These are phyloP conservation scores for Platyrinchus mystaceus DNA, from an alignment of 2,797 vertebrate species.

Conservation along the genomic window DNA sequence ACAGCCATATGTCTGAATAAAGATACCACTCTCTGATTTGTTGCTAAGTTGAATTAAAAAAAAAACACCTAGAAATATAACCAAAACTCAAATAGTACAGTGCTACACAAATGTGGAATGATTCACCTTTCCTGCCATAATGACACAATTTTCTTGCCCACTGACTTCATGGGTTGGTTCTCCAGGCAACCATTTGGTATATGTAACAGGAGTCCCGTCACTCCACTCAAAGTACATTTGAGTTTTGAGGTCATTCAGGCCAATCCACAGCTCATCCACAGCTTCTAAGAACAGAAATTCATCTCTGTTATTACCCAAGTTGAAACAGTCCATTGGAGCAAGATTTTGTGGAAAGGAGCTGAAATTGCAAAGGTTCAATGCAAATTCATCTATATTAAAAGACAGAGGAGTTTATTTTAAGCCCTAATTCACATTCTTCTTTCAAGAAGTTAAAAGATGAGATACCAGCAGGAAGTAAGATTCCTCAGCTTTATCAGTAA, in stretches of 20 bases:
- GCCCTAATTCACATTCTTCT: background rate
- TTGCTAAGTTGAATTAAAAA: background rate
- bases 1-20: background rate
- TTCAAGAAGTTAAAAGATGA: background rate
- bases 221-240: conserved; percentile 91
- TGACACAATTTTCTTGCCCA: conserved; percentile 86
- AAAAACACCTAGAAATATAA: background rate
- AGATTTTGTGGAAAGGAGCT: background rate
- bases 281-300: conserved; percentile 67
- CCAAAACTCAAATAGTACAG: background rate
- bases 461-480: background rate
- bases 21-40: background rate
- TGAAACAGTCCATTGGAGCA: background rate
- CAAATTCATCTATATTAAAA: background rate
- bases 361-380: background rate
- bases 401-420: background rate
- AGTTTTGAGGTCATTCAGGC: conserved; percentile 86
- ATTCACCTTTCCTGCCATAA: conserved; percentile 86
- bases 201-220: conserved; percentile 86
- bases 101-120: background rate
- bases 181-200: conserved; percentile 84
- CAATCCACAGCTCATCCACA: conserved; percentile 87
- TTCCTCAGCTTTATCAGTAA: background rate
- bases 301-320: background rate
- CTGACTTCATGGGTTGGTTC: conserved; percentile 85